Evolutionary conservation across 2,888 invertebrate genomes (phyloP).

Genomic region (Mongoloraphidia duomilia): DNA sequence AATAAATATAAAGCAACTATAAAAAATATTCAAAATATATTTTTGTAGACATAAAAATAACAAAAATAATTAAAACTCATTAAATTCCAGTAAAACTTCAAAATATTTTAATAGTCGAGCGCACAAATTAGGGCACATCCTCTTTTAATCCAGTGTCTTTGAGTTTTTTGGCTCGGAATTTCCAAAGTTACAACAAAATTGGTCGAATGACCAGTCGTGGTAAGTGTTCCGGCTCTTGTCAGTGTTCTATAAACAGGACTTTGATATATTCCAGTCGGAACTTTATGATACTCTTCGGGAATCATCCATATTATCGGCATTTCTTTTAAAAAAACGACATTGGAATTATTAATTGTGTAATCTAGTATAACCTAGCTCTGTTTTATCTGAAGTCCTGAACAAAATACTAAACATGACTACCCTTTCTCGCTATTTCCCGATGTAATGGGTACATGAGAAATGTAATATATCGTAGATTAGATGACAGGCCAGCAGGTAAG

Average conservation of each 20-base stretch:
- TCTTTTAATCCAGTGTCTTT: slow-evolving; percentile 45
- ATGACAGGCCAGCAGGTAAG: no score
- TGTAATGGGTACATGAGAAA: no score
- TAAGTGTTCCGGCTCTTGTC: slow-evolving; percentile 44
- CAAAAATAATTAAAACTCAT: background rate
- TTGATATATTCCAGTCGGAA: slow-evolving; percentile 32
- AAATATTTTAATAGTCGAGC: slow-evolving; percentile 30
- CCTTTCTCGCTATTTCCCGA: no score
- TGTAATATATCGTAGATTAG: no score
- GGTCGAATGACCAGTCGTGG: slow-evolving; percentile 55
- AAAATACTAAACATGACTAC: no score
- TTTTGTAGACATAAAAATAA: background rate
- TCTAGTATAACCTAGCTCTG: no score
- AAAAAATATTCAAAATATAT: background rate
- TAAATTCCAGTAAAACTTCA: background rate
- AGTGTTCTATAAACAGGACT: slow-evolving; percentile 54
- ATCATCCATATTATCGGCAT: slow-evolving; percentile 56
- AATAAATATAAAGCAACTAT: background rate
- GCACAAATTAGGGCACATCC: slow-evolving; percentile 44
- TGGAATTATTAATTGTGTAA: no score
- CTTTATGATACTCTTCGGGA: slow-evolving; percentile 46
- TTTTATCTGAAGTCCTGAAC: no score
- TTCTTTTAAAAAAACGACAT: slow-evolving; percentile 29
- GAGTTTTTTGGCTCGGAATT: slow-evolving; percentile 37
- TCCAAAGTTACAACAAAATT: slow-evolving; percentile 49